Base-by-base conservation (phyloP, 2,797 vertebrate genomes). In the Odontamblyopus rebecca region DNA sequence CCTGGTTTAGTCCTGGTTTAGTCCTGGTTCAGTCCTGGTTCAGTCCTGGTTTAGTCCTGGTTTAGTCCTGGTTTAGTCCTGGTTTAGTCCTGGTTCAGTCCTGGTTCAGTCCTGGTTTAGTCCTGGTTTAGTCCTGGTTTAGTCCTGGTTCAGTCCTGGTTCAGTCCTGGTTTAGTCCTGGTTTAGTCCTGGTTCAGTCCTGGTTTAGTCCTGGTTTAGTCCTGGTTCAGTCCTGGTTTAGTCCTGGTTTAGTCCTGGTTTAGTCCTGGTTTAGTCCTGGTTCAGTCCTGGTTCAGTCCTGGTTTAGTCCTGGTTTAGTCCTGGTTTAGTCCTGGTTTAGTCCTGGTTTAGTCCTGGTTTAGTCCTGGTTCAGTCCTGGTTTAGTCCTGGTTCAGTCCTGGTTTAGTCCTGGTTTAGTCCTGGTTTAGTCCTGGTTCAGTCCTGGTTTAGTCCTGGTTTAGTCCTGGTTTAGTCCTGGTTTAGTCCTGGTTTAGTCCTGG, bases 91-190 rank as follows among this genome's bases (percentile, higher is more conserved):
- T 80, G 84, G 84, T 41, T 9, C 11, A 77, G 79, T 70, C 26
- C 57, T 15, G 57, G 27, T 29, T 61, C 16, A 16, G 59, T 1
- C 57, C 26, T 29, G 57, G 57, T 60, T 13, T 15, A 77, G 50
- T 81, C 83, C 79, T 62, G 81, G 69, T 86, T 74, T 57, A 56
- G 54, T 30, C 29, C 29, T 30, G 29, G 29, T 30, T 30, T 30
- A 30, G 29, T 30, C 29, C 29, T 0, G 29, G 2, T 30, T 30
- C 0, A 30, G 3, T 32, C 32, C 32, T 6, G 32, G 32, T 32
- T 5, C 32, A 32, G 48, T 82, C 83, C 79, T 66, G 81, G 69
- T 86, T 74, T 57, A 56, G 53, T 30, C 62, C 83, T 62, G 79
- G 70, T 16, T 56, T 0, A 56, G 4, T 30, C 19, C 53, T 56